Percentiles rank a stretch among this genome's conserved stretches.
phyloP scores from a whole-genome alignment of 1,140 invertebrate genomes.

The Microplitis demolitor region DNA sequence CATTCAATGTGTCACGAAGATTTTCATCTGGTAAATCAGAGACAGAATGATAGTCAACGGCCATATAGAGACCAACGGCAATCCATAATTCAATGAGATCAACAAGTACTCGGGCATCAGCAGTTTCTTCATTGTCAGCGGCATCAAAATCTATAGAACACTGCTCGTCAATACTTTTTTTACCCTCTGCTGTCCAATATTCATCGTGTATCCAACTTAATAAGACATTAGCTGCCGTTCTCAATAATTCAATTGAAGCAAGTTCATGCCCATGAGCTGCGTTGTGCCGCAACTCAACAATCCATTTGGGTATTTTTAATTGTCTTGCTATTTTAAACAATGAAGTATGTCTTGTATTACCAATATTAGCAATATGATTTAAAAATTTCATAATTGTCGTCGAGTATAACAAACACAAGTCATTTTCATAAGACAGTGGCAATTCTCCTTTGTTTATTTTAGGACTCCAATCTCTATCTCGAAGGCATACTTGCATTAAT shows the following conservation, averaged over 20 bases:
- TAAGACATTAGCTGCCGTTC: conserved; percentile 62
- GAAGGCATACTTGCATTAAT: conserved; percentile 66
- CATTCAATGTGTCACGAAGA: conserved; percentile 39
- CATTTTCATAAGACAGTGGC: conserved; percentile 54
- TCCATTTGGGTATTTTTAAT: conserved; percentile 68
- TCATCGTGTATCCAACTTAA: conserved; percentile 66
- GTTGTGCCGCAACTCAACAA: conserved; percentile 70
- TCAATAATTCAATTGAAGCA: conserved; percentile 63
- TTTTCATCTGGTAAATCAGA: conserved; percentile 44
- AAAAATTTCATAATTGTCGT: conserved; percentile 68
- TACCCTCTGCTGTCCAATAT: conserved; percentile 45
- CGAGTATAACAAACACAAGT: conserved; percentile 66
- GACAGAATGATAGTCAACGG: conserved; percentile 40
- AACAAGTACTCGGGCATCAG: conserved; percentile 37
- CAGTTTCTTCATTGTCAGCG: conserved; percentile 26
- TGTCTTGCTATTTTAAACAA: conserved; percentile 65
- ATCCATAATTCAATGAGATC: conserved; percentile 54
- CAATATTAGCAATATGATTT: conserved; percentile 66
- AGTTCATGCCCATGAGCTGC: conserved; percentile 67
- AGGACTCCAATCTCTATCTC: conserved; percentile 52
- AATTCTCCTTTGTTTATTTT: conserved; percentile 43
- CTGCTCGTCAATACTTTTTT: conserved; percentile 31
- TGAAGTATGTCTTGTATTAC: conserved; percentile 60
- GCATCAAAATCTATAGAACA: conserved; percentile 23
- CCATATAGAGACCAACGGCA: conserved; percentile 47